Conservation (phyloP, 2,113 vertebrate species). For the Gobio gobio region DNA sequence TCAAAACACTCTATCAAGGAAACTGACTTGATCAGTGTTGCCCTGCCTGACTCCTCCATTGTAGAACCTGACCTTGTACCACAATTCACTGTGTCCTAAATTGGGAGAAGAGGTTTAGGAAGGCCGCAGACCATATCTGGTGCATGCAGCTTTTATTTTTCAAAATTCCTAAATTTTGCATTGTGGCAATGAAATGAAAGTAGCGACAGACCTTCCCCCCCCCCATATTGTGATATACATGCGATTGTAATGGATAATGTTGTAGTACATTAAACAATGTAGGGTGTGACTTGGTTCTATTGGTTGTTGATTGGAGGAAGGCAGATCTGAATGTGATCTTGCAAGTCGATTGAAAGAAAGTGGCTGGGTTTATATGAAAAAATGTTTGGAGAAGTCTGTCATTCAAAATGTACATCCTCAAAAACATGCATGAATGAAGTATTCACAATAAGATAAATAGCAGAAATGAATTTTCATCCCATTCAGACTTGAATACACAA, state of each 20-base stretch:
- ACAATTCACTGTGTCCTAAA: neutral
- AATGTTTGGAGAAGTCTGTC: neutral
- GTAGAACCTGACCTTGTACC: neutral
- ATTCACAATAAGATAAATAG: neutral
- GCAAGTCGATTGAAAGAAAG: neutral
- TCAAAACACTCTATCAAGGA: conserved; percentile 1
- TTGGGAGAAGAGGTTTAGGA: neutral
- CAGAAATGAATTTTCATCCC: neutral
- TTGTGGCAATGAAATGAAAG: neutral
- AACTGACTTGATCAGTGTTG: neutral
- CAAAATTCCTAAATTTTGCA: neutral
- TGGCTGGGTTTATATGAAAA: neutral
- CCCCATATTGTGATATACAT: neutral
- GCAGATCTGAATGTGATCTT: neutral
- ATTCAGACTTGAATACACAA: neutral
- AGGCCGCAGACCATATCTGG: neutral
- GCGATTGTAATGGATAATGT: neutral
- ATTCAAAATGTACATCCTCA: neutral
- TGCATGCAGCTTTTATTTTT: neutral
- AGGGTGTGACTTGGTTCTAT: neutral
- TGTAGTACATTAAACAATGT: neutral
- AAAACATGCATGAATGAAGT: neutral
- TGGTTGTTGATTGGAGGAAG: neutral
- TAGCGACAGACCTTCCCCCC: neutral
- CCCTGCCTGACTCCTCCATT: neutral